Conservation (phyloP, 37 sponge, comb jelly and placozoan genomes). For the Haliclona indistincta region DNA sequence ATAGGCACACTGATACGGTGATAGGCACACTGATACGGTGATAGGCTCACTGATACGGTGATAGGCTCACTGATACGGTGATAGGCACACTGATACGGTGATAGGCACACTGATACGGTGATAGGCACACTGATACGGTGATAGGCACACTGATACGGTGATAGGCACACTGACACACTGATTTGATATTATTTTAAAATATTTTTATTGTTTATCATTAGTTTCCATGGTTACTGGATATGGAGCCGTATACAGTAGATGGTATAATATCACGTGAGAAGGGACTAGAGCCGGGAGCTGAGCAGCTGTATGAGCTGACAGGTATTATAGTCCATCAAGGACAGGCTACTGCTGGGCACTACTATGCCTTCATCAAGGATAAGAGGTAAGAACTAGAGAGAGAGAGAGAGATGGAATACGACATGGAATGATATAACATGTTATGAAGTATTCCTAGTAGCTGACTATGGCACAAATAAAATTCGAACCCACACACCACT, state of each 20-base stretch:
- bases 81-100: too few species aligned
- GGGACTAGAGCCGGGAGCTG: conserved; percentile 19
- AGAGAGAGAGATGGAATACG: not conserved
- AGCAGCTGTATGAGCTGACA: conserved; percentile 62
- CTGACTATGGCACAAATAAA: too few species aligned
- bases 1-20: too few species aligned
- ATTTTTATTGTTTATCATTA: conserved; percentile 19
- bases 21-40: too few species aligned
- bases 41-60: too few species aligned
- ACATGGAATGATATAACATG: not conserved
- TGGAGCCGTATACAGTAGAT: conserved; percentile 92
- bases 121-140: too few species aligned
- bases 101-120: too few species aligned
- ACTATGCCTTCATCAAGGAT: conserved; percentile 92
- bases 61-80: too few species aligned
- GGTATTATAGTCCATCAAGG: conserved; percentile 95
- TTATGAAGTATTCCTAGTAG: not conserved
- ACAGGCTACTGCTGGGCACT: conserved; percentile 96
- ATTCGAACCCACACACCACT: too few species aligned
- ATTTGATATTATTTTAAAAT: not conserved
- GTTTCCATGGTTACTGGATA: conserved; percentile 89
- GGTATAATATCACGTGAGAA: conserved; percentile 65
- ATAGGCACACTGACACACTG: too few species aligned
- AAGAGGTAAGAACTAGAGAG: conserved; percentile 62
- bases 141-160: too few species aligned